Evolutionary conservation across 2,797 vertebrate species (phyloP), one percentile per base, ranked within the genome.

Genomic region (Poecilia velifera): DNA sequence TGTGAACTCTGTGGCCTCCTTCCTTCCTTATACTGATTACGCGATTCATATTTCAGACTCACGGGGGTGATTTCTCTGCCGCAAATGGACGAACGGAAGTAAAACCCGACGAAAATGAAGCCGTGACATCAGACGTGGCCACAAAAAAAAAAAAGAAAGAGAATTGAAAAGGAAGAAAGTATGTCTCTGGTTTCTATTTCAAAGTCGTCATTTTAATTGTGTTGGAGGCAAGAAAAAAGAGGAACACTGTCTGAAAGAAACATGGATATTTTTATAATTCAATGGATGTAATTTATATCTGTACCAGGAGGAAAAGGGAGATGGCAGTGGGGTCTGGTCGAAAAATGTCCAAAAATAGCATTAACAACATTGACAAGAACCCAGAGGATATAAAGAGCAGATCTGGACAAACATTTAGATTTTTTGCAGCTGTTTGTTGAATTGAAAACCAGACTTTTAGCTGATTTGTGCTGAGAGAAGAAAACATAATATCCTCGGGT

Each of bases 181-280:
- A 89, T 87, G 88, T 89, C 87, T 66, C 45, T 80, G 81, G 90
- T 90, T 92, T 87, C 93, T 93, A 93, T 95, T 94, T 95, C 92
- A 91, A 94, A 95, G 92, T 91, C 91, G 76, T 92, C 91, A 92
- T 86, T 89, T 90, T 94, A 93, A 94, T 94, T 91, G 90, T 88
- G 85, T 87, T 76, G 85, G 86, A 88, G 77, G 82, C 76, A 49
- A 84, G 76, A 86, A 76, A 86, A 79, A 73, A 68, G 70, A 80
- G 80, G 79, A 81, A 73, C 82, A 86, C 82, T 93, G 93, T 93
- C 93, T 82, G 88, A 22, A 18, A 94, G 93, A 94, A 94, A 91
- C 91, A 94, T 91, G 91, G 86, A 82, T 45, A 76, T 92, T 94
- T 95, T 94, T 95, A 94, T 95, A 90, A 95, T 94, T 95, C 88